Evolutionary conservation across 2,113 vertebrate species (phyloP).

Genomic region (Buteo buteo): DNA sequence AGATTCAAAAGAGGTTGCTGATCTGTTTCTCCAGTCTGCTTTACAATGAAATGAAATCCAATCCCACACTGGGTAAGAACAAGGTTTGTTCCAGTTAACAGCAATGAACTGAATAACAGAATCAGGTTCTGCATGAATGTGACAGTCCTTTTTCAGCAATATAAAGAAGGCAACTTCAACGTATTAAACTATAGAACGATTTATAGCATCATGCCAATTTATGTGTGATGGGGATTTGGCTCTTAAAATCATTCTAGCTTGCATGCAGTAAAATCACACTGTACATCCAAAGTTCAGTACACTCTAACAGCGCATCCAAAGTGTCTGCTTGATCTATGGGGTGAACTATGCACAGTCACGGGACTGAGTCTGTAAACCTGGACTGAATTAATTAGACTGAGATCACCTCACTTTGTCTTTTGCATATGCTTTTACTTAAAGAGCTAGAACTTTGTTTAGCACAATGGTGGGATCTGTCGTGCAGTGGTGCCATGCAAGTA

Average conservation of each 20-base stretch:
- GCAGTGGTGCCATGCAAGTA: neutral
- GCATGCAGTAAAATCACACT: neutral
- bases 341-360: neutral
- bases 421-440: neutral
- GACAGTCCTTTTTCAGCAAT: neutral
- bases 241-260: constrained; percentile 7
- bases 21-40: neutral
- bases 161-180: neutral
- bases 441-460: neutral
- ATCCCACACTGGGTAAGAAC: neutral
- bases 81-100: neutral
- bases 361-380: neutral
- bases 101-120: neutral
- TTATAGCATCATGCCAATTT: neutral
- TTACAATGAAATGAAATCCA: neutral
- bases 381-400: neutral
- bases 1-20: neutral
- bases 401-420: neutral
- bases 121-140: neutral
- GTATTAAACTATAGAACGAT: neutral
- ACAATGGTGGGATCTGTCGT: accelerated
- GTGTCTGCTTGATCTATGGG: neutral
- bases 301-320: neutral
- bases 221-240: neutral
- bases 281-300: neutral